Percentiles rank a stretch among this genome's conserved stretches.
phyloP scores from a whole-genome alignment of 1,140 invertebrate species.

The Lysiphlebus fabarum region DNA sequence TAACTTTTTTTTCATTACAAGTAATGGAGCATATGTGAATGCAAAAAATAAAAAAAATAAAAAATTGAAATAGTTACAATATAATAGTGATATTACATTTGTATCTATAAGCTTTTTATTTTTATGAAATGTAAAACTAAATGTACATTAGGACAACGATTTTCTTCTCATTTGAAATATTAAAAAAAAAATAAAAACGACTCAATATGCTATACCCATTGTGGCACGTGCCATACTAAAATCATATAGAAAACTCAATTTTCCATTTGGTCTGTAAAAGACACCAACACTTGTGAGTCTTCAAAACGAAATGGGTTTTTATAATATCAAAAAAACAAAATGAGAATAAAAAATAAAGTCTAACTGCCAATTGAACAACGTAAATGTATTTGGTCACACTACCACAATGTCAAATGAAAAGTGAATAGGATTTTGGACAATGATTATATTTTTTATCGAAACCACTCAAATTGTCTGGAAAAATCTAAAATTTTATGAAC shows the following conservation, averaged over 20 bases:
- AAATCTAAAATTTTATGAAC: no score
- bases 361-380: conserved; percentile 32
- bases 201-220: conserved; percentile 30
- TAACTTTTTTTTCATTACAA: no score
- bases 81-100: no score
- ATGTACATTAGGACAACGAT: no score
- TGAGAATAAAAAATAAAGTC: conserved; percentile 21
- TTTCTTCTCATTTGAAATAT: no score
- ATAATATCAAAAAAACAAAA: conserved; percentile 8
- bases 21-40: no score
- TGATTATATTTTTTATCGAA: not conserved
- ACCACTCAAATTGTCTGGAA: no score
- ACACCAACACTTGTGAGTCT: conserved; percentile 8
- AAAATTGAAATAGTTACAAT: no score
- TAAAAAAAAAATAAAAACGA: conserved; percentile 16
- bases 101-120: no score
- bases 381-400: conserved; percentile 24
- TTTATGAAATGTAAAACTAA: no score
- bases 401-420: conserved; percentile 5
- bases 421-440: conserved; percentile 8
- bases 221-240: conserved; percentile 43
- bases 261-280: conserved; percentile 37
- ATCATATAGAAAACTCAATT: conserved; percentile 43
- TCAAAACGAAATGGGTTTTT: not conserved
- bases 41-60: no score